Percentiles rank a stretch among this genome's conserved stretches.
Evolutionary conservation across 2,113 vertebrate genomes (phyloP).

Genomic region (Eidolon helvum): DNA sequence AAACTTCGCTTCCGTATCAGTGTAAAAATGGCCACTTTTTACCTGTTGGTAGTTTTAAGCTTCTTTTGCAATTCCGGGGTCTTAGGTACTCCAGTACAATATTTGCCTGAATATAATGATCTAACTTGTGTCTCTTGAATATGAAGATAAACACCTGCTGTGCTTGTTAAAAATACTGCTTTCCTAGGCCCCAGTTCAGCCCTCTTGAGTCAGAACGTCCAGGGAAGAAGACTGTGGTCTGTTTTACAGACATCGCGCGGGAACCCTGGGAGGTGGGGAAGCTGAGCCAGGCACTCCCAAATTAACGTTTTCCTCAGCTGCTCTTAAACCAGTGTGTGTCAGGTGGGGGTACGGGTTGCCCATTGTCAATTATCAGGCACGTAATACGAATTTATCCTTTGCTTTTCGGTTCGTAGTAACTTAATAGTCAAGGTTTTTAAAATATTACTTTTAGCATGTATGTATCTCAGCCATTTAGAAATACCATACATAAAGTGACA

Average conservation of each 20-base stretch:
- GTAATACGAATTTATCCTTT: neutral
- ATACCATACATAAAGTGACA: neutral
- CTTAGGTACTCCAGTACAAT: neutral
- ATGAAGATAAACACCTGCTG: neutral
- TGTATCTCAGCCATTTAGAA: neutral
- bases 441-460: neutral
- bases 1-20: neutral
- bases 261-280: neutral
- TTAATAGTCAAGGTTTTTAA: slow-evolving; percentile 9
- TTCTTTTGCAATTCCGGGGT: neutral
- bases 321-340: neutral
- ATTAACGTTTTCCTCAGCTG: neutral
- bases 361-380: neutral
- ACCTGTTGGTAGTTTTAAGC: neutral
- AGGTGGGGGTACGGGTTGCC: neutral
- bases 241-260: neutral
- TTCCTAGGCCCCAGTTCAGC: neutral
- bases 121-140: neutral
- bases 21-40: neutral
- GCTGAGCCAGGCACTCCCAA: neutral
- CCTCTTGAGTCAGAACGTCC: slow-evolving; percentile 3
- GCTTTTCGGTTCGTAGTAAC: slow-evolving; percentile 17
- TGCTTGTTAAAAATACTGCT: slow-evolving; percentile 10
- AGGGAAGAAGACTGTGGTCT: neutral
- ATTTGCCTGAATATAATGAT: slow-evolving; percentile 5